phyloP scores from a whole-genome alignment of 2,113 vertebrate species.

The Campylorhamphus procurvoides region DNA sequence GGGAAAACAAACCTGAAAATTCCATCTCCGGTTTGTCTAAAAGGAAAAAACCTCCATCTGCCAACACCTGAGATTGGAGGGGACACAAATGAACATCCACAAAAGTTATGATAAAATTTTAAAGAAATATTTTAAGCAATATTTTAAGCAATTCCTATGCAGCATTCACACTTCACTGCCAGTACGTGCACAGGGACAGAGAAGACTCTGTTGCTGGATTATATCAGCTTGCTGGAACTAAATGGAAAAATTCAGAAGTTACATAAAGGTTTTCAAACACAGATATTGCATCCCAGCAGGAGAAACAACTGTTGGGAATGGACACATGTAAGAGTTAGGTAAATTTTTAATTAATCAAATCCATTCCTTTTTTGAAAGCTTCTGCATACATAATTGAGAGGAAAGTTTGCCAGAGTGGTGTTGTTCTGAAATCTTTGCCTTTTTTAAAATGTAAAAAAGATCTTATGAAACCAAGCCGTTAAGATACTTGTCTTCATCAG shows the following conservation, averaged over 20 bases:
- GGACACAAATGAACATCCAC: neutral
- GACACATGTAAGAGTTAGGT: neutral
- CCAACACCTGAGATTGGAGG: neutral
- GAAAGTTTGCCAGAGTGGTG: neutral
- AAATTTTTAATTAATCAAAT: neutral
- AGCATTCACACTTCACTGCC: slow-evolving; percentile 1
- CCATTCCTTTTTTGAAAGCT: neutral
- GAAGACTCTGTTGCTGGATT: neutral
- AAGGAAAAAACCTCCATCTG: neutral
- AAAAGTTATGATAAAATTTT: slow-evolving; percentile 45
- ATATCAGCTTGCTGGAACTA: neutral
- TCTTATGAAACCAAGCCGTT: neutral
- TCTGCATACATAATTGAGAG: neutral
- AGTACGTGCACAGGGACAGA: neutral
- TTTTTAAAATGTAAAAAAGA: neutral
- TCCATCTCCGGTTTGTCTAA: neutral
- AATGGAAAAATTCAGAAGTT: slow-evolving; percentile 7
- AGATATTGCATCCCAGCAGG: neutral
- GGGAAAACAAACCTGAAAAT: slow-evolving; percentile 24
- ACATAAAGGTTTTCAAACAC: neutral
- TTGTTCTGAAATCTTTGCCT: neutral
- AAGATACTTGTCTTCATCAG: neutral
- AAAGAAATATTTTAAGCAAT: slow-evolving; percentile 29
- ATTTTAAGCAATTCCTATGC: slow-evolving; percentile 1
- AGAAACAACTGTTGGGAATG: neutral